These are phyloP conservation scores for Phyllopteryx taeniolatus DNA, from an alignment of 2,113 vertebrate genomes.

Conservation along the genomic window DNA sequence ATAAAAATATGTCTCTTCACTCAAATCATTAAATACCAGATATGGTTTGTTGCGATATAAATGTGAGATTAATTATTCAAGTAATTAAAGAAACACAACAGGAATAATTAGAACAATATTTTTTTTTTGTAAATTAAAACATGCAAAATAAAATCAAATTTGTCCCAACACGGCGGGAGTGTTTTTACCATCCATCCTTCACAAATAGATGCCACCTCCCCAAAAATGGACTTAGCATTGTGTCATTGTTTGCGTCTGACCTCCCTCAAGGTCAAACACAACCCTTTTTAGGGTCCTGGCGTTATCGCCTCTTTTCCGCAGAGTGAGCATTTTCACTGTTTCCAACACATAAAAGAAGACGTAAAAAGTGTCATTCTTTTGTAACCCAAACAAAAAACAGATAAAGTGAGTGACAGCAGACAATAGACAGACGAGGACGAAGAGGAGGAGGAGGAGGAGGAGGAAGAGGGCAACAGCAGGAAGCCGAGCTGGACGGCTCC, in stretches of 20 bases:
- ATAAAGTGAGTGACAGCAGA: constrained; percentile 27
- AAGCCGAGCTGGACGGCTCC: constrained; percentile 27
- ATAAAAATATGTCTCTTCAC: too few species aligned
- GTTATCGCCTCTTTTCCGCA: not conserved
- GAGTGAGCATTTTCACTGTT: not conserved
- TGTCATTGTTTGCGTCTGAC: not conserved
- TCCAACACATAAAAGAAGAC: not conserved
- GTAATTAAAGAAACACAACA: too few species aligned
- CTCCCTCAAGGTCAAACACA: not conserved
- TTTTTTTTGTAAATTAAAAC: too few species aligned
- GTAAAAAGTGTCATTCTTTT: not conserved
- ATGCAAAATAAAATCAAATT: too few species aligned
- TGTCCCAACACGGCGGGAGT: too few species aligned
- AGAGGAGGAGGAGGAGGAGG: constrained; percentile 23
- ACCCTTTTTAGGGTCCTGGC: not conserved
- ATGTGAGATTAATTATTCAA: too few species aligned
- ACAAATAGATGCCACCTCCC: not conserved
- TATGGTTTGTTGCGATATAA: too few species aligned
- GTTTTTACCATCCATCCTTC: too few species aligned
- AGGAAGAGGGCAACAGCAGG: constrained; percentile 35
- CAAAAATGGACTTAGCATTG: not conserved
- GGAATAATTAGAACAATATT: too few species aligned
- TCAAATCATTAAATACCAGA: too few species aligned
- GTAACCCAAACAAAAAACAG: not conserved
- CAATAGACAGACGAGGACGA: constrained; percentile 29